Conservation (phyloP, 2,797 vertebrate genomes). For the Chiloscyllium punctatum region DNA sequence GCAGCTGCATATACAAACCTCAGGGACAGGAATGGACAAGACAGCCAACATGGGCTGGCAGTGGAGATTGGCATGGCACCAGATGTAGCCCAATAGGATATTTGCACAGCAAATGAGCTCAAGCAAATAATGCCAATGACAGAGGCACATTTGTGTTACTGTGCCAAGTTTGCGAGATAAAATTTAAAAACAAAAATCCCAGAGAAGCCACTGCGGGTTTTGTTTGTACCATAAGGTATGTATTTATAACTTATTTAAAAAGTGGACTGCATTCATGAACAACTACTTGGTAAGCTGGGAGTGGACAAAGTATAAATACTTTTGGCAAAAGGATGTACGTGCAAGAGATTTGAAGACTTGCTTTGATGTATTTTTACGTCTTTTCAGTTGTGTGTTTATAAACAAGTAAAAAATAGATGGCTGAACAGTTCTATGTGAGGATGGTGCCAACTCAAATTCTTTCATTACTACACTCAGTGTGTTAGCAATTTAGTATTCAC, state of each 20-base stretch:
- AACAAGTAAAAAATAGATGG: neutral
- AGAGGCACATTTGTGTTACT: neutral
- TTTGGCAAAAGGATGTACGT: neutral
- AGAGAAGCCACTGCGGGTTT: neutral
- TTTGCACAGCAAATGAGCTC: neutral
- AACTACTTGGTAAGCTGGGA: neutral
- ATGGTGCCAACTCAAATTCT: neutral
- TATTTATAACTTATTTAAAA: neutral
- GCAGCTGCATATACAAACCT: neutral
- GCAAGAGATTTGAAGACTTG: neutral
- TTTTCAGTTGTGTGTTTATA: neutral
- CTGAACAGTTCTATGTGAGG: neutral
- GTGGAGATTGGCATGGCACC: neutral
- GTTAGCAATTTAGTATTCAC: neutral
- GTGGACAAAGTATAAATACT: neutral
- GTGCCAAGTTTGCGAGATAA: neutral
- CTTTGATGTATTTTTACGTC: neutral
- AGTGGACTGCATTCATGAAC: neutral
- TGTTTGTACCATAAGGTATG: neutral
- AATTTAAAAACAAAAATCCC: neutral
- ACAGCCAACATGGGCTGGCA: neutral
- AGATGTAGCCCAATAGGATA: neutral
- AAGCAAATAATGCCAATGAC: neutral
- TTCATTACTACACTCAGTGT: neutral
- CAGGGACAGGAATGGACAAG: neutral